Evolutionary conservation across 2,888 invertebrate genomes (phyloP), one percentile per base, ranked within the genome.

Genomic region (Diarsia dahlii): DNA sequence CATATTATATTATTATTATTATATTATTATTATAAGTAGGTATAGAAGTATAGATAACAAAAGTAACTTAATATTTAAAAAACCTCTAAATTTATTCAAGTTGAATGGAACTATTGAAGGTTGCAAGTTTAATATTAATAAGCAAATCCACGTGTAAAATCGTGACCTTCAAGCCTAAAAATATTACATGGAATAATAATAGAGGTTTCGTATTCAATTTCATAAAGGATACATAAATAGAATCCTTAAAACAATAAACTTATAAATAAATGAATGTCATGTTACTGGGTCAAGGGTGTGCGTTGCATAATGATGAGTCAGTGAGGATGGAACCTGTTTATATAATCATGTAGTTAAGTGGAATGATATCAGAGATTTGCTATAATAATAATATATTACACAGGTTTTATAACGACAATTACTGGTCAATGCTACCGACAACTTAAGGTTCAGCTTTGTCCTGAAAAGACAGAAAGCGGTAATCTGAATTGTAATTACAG

Each of bases 281-380:
- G 67, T 74, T 78, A 74, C 74, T 82, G 15, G 78, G 82, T 88
- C 88, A 88, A 84, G 86, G 84, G 58, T 77, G 10, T 5, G 15
- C 63, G 52, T 66, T 82, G 74, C 80, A 80, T 85, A 80, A 82
- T 81, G 82, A 86, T 86, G 83, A 84, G 81, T 87, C 86, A 75
- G 62, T 78, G 64, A 82, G 63, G 75, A 83, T 65, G 28, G 67
- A 83, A 84, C 87, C 71, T 73, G 87, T 85, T 88, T 77, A 63
- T 60, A 72, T 69, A 28, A 50, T 3, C 39, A 39, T 39, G 39
- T 46, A 74, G 70, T 74, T 68, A 70, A 52, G 60, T 18, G 39
- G 20, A 20, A 63, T 68, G 20, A 67, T 64, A 76, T n/a, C n/a
- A n/a, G n/a, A n/a, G n/a, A n/a, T n/a, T 58, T 34, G n/a, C 13